phyloP scores from a whole-genome alignment of 1,140 invertebrate genomes.

The Drosophila insularis region DNA sequence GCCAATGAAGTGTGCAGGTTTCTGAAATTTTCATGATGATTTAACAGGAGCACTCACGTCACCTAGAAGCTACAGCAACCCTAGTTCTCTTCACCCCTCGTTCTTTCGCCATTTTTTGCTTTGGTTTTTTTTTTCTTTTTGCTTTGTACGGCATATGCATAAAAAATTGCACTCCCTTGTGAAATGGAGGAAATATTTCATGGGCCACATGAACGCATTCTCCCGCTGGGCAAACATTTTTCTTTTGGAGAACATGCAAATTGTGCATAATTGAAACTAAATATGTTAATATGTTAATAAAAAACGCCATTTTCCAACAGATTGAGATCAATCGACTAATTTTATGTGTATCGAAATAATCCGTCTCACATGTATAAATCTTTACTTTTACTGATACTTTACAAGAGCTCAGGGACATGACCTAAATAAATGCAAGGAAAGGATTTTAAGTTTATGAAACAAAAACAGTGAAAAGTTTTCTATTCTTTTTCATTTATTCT shows the following conservation, averaged over 20 bases:
- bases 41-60: conserved; percentile 61
- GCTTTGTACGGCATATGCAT: conserved; percentile 37
- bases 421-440: too few relatives aligned
- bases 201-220: conserved; percentile 10
- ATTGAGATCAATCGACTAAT: not conserved
- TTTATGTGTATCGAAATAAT: too few relatives aligned
- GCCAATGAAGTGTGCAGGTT: conserved; percentile 72
- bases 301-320: not conserved
- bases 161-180: conserved; percentile 23
- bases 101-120: not conserved
- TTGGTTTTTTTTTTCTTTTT: too few relatives aligned
- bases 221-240: conserved; percentile 56
- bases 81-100: not conserved
- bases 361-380: too few relatives aligned
- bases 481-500: too few relatives aligned
- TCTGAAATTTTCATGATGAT: conserved; percentile 74
- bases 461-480: too few relatives aligned
- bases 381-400: too few relatives aligned
- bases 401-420: too few relatives aligned
- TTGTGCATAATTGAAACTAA: conserved; percentile 74
- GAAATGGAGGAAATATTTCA: conserved; percentile 39
- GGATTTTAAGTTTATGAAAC: too few relatives aligned
- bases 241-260: conserved; percentile 65
- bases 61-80: conserved; percentile 31
- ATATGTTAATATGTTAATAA: conserved; percentile 30